A percentile compares a stretch with the other conserved stretches of the same genome.
Evolutionary conservation across 1,140 invertebrate species (phyloP).

Genomic region (Drosophila trapezifrons): DNA sequence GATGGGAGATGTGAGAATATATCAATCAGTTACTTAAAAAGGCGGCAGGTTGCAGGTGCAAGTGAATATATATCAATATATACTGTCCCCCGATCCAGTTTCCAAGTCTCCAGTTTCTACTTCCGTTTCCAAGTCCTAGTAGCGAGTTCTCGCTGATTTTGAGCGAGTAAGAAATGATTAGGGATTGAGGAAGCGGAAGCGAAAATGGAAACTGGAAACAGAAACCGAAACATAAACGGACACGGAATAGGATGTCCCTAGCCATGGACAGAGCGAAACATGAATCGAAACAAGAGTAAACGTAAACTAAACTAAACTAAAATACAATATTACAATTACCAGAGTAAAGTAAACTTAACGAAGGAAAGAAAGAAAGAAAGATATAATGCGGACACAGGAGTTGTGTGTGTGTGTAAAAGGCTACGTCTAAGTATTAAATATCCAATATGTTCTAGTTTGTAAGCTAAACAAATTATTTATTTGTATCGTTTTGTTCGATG

Average conservation of each 20-base stretch:
- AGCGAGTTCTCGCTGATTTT: neutral
- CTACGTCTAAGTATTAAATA: slow-evolving; percentile 81
- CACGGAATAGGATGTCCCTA: slow-evolving; percentile 8
- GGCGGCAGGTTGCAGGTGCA: slow-evolving; percentile 14
- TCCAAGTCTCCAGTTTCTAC: neutral
- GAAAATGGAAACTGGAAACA: slow-evolving; percentile 7
- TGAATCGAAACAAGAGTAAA: slow-evolving; percentile 38
- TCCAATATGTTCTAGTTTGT: slow-evolving; percentile 74
- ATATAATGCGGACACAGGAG: slow-evolving; percentile 18
- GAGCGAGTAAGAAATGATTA: neutral
- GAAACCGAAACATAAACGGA: neutral
- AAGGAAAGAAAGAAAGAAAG: slow-evolving; percentile 6
- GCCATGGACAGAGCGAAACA: slow-evolving; percentile 40
- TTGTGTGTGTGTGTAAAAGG: slow-evolving; percentile 53
- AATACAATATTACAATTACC: slow-evolving; percentile 5
- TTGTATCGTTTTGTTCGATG: slow-evolving; percentile 44
- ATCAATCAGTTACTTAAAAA: slow-evolving; percentile 67
- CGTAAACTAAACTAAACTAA: slow-evolving; percentile 17
- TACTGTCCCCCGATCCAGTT: slow-evolving; percentile 11
- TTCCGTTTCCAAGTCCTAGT: slow-evolving; percentile 5
- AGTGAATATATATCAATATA: neutral
- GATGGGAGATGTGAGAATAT: slow-evolving; percentile 17
- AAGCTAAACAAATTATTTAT: slow-evolving; percentile 79
- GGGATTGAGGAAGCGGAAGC: neutral
- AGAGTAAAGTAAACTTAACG: slow-evolving; percentile 17